Evolutionary conservation across 2,797 vertebrate species (phyloP).

Genomic region (Acanthurus lineatus): DNA sequence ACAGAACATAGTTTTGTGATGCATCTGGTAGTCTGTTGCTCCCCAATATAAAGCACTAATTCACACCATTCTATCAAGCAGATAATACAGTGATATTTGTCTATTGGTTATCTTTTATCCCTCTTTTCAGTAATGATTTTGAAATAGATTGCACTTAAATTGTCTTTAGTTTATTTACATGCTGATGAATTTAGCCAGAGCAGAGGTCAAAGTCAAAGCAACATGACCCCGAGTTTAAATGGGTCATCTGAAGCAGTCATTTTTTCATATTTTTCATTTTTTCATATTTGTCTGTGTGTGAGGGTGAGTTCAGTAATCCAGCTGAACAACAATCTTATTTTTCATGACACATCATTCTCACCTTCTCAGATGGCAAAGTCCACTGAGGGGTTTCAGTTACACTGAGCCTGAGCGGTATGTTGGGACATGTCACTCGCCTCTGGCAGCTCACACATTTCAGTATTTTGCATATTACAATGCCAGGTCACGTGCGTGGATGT

Average conservation of each 20-base stretch:
- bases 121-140: not conserved
- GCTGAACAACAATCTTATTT: not conserved
- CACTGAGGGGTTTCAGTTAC: not conserved
- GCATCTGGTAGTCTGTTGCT: not conserved
- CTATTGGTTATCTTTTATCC: not conserved
- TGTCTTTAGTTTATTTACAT: slow-evolving; percentile 32
- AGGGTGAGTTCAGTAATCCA: not conserved
- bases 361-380: slow-evolving; percentile 18
- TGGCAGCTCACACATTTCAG: not conserved
- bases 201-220: slow-evolving; percentile 17
- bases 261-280: slow-evolving; percentile 14
- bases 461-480: slow-evolving; percentile 19
- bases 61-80: not conserved
- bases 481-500: slow-evolving; percentile 6
- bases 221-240: not conserved
- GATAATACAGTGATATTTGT: not conserved
- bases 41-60: slow-evolving; percentile 1
- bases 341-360: not conserved
- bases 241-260: not conserved
- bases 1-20: slow-evolving; percentile 13
- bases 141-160: not conserved
- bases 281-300: not conserved
- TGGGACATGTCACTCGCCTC: not conserved
- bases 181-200: not conserved
- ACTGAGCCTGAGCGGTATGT: not conserved